Evolutionary conservation across 2,797 vertebrate species (phyloP), one percentile per base, ranked within the genome.

Genomic region (Trematomus bernacchii): DNA sequence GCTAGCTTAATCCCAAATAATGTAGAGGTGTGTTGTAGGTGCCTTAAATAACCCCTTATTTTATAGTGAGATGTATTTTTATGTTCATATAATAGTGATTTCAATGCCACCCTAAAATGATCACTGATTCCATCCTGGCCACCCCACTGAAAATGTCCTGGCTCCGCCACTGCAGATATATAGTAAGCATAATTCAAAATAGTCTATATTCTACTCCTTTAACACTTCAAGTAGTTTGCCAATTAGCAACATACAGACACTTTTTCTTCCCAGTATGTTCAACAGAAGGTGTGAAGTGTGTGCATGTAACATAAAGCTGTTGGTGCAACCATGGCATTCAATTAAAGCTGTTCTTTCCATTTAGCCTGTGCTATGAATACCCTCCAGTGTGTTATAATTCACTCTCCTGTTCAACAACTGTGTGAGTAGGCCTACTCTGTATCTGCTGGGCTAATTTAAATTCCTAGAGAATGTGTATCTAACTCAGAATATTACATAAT

Each of bases 251-350:
- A 47, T 3, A 16, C 44, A 58, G 44, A 79, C 62, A 18, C 42
- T 15, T 55, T 76, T 19, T 40, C 40, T 43, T 70, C 83, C 68
- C 83, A 71, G 60, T 37, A 27, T 75, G 77, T 15, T 47, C 51
- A 87, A 48, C 85, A 89, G 80, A 82, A 89, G 82, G 86, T 84
- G 85, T 67, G 85, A 89, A 40, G 70, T 65, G 67, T 37, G 27
- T 23, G 50, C 60, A 78, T 65, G 52, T 65, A 69, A 69, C 40
- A 69, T 43, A n/a, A 0, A 69, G 54, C 37, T 48, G 54, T 52
- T 51, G 63, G 40, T 47, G 48, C 37, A 77, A 77, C 63, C 83
- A 79, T 84, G 86, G 83, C 81, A 87, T 85, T 72, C 81, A 74
- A 86, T 79, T 70, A 46, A 82, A 84, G 71, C 83, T 85, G 87